These are phyloP conservation scores for Orchesella flavescens DNA, from an alignment of 2,888 invertebrate species.

Conservation along the genomic window DNA sequence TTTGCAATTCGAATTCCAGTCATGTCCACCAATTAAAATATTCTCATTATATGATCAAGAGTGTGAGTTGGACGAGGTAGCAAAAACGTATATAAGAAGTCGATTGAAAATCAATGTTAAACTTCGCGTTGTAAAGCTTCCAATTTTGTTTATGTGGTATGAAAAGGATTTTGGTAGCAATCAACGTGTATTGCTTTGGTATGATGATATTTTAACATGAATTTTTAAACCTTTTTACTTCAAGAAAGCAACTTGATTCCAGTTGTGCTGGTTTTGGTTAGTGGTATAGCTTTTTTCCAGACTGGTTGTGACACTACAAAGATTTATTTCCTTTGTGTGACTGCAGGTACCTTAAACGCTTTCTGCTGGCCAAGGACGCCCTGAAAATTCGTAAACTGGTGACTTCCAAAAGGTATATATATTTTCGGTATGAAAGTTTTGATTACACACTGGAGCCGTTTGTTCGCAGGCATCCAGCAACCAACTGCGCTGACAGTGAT, in stretches of 20 bases:
- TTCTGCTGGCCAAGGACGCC: conserved; percentile 22
- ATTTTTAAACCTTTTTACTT: not conserved
- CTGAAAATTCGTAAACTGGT: conserved; percentile 31
- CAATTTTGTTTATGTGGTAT: conserved; percentile 47
- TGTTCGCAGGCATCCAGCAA: conserved; percentile 22
- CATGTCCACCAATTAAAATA: conserved; percentile 38
- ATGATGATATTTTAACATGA: not conserved
- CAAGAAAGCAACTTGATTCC: too few species aligned
- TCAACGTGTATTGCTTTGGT: conserved; percentile 34
- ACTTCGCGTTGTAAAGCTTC: conserved; percentile 2
- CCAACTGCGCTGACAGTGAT: not conserved
- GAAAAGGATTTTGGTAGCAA: conserved; percentile 47
- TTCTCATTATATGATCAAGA: conserved; percentile 39
- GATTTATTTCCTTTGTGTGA: too few species aligned
- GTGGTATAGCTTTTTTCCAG: not conserved
- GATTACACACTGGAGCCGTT: conserved; percentile 27
- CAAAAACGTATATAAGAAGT: conserved; percentile 24
- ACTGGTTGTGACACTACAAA: too few species aligned
- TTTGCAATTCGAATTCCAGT: conserved; percentile 4
- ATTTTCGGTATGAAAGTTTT: conserved; percentile 24
- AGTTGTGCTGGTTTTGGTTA: too few species aligned
- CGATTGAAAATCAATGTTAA: conserved; percentile 25
- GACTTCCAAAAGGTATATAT: not conserved
- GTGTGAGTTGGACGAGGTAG: conserved; percentile 30
- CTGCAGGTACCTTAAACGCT: conserved; percentile 27